A percentile compares a stretch with the other conserved stretches of the same genome.
phyloP scores from a whole-genome alignment of 2,888 invertebrate genomes.

The Scaptodrosophila latifasciaeformis region DNA sequence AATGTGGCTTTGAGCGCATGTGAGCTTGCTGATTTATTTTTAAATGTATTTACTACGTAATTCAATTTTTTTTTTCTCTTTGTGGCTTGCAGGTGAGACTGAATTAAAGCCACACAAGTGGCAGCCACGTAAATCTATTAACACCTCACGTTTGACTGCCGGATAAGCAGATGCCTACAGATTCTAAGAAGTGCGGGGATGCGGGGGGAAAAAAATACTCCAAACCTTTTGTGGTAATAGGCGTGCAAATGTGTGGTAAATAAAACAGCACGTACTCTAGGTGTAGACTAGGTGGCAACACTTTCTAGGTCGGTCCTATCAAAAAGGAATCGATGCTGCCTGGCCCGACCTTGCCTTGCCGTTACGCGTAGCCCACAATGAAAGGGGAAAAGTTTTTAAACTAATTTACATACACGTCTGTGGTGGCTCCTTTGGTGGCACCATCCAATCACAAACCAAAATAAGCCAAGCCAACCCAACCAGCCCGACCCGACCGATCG shows the following conservation, averaged over 20 bases:
- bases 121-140: constrained; percentile 64
- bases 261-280: constrained; percentile 26
- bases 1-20: constrained; percentile 4
- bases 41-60: constrained; percentile 35
- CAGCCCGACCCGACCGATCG: constrained; percentile 10
- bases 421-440: not conserved
- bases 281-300: not conserved
- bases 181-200: too few species aligned
- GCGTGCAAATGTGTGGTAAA: constrained; percentile 14
- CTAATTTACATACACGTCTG: constrained; percentile 1
- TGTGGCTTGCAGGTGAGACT: too few species aligned
- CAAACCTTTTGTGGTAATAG: not conserved
- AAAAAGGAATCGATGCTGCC: constrained; percentile 55
- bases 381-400: not conserved
- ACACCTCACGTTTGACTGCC: constrained; percentile 47
- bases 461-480: too few species aligned
- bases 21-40: constrained; percentile 16
- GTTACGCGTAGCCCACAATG: too few species aligned
- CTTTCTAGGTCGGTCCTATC: constrained; percentile 43
- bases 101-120: constrained; percentile 15
- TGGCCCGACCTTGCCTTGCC: too few species aligned
- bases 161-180: not conserved
- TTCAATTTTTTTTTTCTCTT: too few species aligned
- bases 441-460: too few species aligned
- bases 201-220: too few species aligned